Evolutionary conservation across 2,888 invertebrate species (phyloP), one percentile per base, ranked within the genome.

Genomic region (Caenorhabditis doughertyi): DNA sequence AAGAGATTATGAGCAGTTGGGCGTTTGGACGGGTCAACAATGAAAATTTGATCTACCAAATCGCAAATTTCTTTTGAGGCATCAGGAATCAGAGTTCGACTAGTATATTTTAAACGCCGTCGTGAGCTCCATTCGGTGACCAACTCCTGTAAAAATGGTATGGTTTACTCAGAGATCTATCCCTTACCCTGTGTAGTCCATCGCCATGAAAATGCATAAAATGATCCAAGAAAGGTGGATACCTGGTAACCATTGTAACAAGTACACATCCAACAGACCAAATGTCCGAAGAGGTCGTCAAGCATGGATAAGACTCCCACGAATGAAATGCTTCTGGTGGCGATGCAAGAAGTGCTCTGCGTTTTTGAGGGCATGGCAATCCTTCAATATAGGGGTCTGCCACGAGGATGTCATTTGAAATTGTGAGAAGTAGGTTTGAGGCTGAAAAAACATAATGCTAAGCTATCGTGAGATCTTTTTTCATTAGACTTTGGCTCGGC

Each of bases 201-300:
- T 85, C 83, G 3, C 84, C 84, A 32, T 81, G 81, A 35, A 85
- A 77, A 49, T 74, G 65, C 21, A 84, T 62, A 56, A 84, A 87
- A n/a, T 85, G 84, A 23, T 84, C 84, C 27, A 83, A 53, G 62
- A 85, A 87, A 13, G 88, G 88, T 11, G 84, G 81, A 49, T 70
- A 81, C 13, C 85, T 70, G 8, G 87, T 88, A 35, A 87, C 73
- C 88, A 88, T 88, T 5, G 84, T 80, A 2, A 87, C 87, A 0
- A 88, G 67, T 5, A 84, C 79, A 80, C 87, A 88, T 9, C 87
- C 88, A 9, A 82, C 73, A 0, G 77, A 76, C 85, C 85, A 87
- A 27, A 87, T 80, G 51, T 87, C 87, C 3, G 85, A 71, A 21
- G 81, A 62, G 9, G 79, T 53, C 18, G 85, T 79, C 4, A 81